Evolutionary conservation across 2,113 vertebrate genomes (phyloP), one percentile per base, ranked within the genome.

Genomic region (Ptilonorhynchus violaceus): DNA sequence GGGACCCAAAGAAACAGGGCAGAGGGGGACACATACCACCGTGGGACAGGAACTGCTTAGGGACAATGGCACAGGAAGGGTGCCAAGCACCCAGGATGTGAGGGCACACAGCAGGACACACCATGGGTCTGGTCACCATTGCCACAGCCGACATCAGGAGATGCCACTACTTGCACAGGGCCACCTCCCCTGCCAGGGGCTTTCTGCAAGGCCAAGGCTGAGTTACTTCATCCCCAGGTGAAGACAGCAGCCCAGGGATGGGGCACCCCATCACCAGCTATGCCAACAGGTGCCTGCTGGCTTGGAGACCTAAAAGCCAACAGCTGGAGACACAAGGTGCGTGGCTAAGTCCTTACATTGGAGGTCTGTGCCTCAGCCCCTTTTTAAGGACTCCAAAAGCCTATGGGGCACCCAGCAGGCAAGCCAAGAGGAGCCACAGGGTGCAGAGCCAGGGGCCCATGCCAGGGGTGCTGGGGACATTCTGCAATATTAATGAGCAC

Each of bases 71-170:
- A 53, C 10, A 72, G 55, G 28, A 27, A 81, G 17, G 30, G 18
- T 18, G 15, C 37, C 53, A 19, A 70, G 55, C 17, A 7, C 1
- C 11, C 4, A 12, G 58, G 72, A 35, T 7, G 4, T 7, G 3
- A 85, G 60, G 11, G 9, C 8, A 27, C 9, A 2, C 1, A 5
- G 58, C 2, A 2, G 22, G 24, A 13, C 24, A 4, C 1, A 8
- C 46, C 8, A 1, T 1, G 1, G 44, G 14, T 69, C 28, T 3
- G 2, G 27, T 28, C 53, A 35, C 47, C 22, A 6, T 15, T 55
- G 7, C 75, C 39, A 15, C 47, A 56, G 60, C 60, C 35, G n/a
- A 41, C 23, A 10, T 22, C 18, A 52, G 23, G 27, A 75, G 37
- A 55, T 37, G 59, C 33, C 76, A 82, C 46, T 7, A 1, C 56